Base-by-base conservation (phyloP, 1,140 invertebrate species). In the Papilio xuthus region DNA sequence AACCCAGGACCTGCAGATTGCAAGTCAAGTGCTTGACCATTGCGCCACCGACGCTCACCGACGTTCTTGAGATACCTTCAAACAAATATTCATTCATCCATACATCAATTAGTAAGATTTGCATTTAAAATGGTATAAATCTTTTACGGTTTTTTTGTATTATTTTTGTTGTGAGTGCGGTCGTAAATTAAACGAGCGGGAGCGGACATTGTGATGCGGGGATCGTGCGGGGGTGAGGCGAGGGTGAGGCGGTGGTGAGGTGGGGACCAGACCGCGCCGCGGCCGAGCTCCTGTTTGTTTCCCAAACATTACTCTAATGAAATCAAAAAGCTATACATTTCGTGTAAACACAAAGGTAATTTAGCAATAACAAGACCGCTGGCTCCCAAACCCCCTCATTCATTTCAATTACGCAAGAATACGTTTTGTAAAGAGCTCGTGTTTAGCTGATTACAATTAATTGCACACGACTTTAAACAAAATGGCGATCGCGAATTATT, bases 241-340 rank as follows among this genome's bases (percentile, higher is more conserved):
- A n/a, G 44, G 7, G 44, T 13, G 44, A 20, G 20, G n/a, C n/a
- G 1, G 50, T 0, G 3, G 50, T 7, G 56, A 23, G 23, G 56
- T n/a, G 53, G n/a, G 18, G 4, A 7, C n/a, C 15, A 6, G 13
- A 20, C n/a, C 26, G 12, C 60, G 26, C 60, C 15, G 60, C 26
- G 26, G 26, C 26, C 15, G 10, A 28, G 60, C 60, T 67, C 60
- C 60, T 15, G 60, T 67, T 67, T 67, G 60, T 67, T 67, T 67
- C 60, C 60, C 23, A 67, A 67, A 67, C 60, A 67, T 67, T 67
- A 67, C 60, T 26, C 26, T 67, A 67, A 67, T 67, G 60, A 67
- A 67, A 67, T 67, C 60, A 67, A 67, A 67, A 67, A 67, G 60
- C 60, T 67, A 67, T 67, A 67, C 60, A 67, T 67, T 67, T 67